These are phyloP conservation scores for Burhinus oedicnemus DNA, from an alignment of 2,113 vertebrate genomes.

Conservation along the genomic window DNA sequence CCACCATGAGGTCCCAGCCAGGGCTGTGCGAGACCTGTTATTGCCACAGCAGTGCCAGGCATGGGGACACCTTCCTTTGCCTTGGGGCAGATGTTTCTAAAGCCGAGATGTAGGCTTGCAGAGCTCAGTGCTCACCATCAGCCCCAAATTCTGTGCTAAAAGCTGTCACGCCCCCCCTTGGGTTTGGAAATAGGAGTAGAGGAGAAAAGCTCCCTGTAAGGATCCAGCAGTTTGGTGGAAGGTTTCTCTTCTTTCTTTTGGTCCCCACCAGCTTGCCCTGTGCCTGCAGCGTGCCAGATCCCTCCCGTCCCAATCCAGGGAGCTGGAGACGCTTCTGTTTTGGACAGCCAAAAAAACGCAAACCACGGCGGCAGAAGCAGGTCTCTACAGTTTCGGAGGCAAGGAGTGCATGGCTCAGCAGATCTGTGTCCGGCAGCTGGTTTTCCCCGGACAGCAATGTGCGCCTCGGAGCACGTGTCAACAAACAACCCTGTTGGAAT, in stretches of 20 bases:
- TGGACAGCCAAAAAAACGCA: neutral
- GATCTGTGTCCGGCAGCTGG: neutral
- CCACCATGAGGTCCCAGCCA: rapidly evolving
- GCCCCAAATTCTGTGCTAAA: neutral
- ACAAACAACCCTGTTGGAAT: rapidly evolving
- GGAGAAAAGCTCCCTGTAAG: neutral
- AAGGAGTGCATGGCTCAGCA: neutral
- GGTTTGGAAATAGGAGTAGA: neutral
- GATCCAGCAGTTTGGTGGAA: neutral
- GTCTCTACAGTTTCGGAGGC: neutral
- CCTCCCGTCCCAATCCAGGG: neutral
- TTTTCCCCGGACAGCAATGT: rapidly evolving
- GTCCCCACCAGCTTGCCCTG: neutral
- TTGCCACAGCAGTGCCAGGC: neutral
- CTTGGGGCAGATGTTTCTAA: neutral
- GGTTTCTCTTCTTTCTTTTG: neutral
- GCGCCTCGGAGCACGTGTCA: neutral
- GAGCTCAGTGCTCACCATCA: neutral
- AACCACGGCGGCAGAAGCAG: rapidly evolving
- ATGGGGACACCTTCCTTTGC: neutral
- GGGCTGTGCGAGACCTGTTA: neutral
- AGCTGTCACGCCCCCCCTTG: neutral
- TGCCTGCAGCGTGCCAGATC: neutral
- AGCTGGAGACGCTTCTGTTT: rapidly evolving
- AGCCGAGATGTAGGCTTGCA: neutral